These are phyloP conservation scores for Chaenodraco wilsoni DNA, from an alignment of 2,797 vertebrate species.

Conservation along the genomic window DNA sequence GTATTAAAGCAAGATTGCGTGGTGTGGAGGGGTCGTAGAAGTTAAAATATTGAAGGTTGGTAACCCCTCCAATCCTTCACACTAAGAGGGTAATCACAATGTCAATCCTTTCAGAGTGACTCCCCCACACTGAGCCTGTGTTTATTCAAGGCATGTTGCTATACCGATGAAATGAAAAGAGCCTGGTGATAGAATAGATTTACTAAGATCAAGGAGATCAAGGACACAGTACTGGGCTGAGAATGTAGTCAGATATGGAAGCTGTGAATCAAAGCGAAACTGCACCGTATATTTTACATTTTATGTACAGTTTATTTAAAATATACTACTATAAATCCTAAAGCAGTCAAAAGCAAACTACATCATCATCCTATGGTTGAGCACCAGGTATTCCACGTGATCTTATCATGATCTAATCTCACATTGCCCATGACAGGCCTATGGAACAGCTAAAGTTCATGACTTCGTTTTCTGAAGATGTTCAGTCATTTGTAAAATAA, in stretches of 20 bases:
- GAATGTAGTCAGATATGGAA: slow-evolving; percentile 42
- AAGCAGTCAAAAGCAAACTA: slow-evolving; percentile 2
- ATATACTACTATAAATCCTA: not conserved
- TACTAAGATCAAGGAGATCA: slow-evolving; percentile 67
- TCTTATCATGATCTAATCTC: slow-evolving; percentile 53
- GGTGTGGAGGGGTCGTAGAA: slow-evolving; percentile 70
- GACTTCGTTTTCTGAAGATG: slow-evolving; percentile 15
- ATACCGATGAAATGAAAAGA: slow-evolving; percentile 61
- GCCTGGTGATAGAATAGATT: slow-evolving; percentile 64
- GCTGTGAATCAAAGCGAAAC: not conserved
- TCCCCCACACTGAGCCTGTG: slow-evolving; percentile 60
- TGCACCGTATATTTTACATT: not conserved
- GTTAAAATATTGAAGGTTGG: slow-evolving; percentile 85
- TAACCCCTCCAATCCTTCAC: slow-evolving; percentile 80
- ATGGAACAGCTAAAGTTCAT: slow-evolving; percentile 16
- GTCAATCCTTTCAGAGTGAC: slow-evolving; percentile 81
- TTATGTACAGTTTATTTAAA: not conserved
- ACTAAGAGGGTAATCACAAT: slow-evolving; percentile 81
- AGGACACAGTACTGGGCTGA: slow-evolving; percentile 50
- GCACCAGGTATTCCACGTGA: slow-evolving; percentile 26
- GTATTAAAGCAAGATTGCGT: slow-evolving; percentile 64
- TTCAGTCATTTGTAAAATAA: slow-evolving; percentile 31
- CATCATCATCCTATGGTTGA: slow-evolving; percentile 23
- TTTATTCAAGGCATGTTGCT: slow-evolving; percentile 78
- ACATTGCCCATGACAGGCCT: slow-evolving; percentile 45